Conservation (phyloP, 1,140 invertebrate species). For the Phthorimaea operculella region DNA sequence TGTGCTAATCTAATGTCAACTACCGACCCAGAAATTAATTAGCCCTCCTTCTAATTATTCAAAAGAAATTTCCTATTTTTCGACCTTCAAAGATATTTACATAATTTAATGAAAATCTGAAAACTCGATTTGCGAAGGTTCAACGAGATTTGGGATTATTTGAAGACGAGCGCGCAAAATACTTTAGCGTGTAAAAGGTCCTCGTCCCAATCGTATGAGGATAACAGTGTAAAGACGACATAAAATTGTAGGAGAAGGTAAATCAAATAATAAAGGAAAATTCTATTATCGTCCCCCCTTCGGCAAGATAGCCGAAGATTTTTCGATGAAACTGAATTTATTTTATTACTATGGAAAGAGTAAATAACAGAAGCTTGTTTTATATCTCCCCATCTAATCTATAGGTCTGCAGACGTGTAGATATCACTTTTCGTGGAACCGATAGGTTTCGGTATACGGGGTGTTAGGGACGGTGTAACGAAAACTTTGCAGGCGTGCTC, state of each 20-base stretch:
- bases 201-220: conserved; percentile 10
- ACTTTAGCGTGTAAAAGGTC: background rate
- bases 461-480: too few species aligned
- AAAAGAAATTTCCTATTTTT: background rate
- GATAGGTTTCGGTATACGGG: too few species aligned
- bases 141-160: background rate
- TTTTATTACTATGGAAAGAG: conserved; percentile 18
- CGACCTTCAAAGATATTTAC: background rate
- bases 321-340: conserved; percentile 37
- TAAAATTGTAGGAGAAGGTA: conserved; percentile 52
- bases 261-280: conserved; percentile 65
- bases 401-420: too few species aligned
- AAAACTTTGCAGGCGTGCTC: too few species aligned
- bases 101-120: background rate
- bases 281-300: conserved; percentile 46
- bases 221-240: conserved; percentile 45
- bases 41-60: background rate
- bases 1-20: background rate
- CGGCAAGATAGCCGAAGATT: conserved; percentile 42
- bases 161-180: too few species aligned
- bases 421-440: too few species aligned
- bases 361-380: too few species aligned
- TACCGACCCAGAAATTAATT: background rate
- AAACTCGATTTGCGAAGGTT: background rate
- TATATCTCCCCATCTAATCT: too few species aligned